Percentiles rank a stretch among this genome's conserved stretches.
These are phyloP conservation scores for Hypotaenidia philippensis DNA, from an alignment of 2,797 vertebrate genomes.

Conservation along the genomic window DNA sequence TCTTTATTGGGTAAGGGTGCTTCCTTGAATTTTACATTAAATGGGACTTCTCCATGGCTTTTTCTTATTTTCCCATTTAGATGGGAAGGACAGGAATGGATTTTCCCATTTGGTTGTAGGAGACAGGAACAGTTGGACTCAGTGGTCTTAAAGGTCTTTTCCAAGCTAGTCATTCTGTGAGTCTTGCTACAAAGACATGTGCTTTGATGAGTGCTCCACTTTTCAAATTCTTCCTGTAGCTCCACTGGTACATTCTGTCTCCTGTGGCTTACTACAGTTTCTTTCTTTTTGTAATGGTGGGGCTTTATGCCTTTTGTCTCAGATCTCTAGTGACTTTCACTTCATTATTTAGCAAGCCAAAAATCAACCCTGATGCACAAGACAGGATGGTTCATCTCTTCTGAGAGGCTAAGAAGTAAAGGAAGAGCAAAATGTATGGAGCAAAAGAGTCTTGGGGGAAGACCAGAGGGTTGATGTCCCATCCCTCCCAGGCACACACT, in stretches of 20 bases:
- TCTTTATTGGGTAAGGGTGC: background rate
- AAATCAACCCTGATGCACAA: background rate
- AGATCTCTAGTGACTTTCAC: background rate
- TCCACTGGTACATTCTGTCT: background rate
- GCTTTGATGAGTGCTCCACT: background rate
- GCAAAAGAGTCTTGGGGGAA: background rate
- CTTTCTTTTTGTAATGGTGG: background rate
- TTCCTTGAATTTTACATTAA: background rate
- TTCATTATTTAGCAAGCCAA: background rate
- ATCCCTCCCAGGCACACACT: accelerated
- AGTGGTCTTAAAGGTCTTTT: too few relatives aligned
- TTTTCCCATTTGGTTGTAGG: too few relatives aligned
- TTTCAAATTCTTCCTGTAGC: background rate
- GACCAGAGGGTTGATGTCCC: background rate
- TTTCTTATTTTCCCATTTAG: background rate
- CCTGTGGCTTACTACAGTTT: background rate
- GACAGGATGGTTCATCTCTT: background rate
- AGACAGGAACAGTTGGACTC: too few relatives aligned
- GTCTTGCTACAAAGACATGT: background rate
- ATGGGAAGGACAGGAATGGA: too few relatives aligned
- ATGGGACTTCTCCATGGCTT: background rate
- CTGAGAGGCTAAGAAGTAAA: background rate
- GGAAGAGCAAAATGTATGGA: background rate
- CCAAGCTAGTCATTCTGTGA: too few relatives aligned
- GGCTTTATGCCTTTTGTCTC: background rate